A percentile compares a stretch with the other conserved stretches of the same genome.
phyloP scores from a whole-genome alignment of 2,113 vertebrate species.

The Fulica atra region DNA sequence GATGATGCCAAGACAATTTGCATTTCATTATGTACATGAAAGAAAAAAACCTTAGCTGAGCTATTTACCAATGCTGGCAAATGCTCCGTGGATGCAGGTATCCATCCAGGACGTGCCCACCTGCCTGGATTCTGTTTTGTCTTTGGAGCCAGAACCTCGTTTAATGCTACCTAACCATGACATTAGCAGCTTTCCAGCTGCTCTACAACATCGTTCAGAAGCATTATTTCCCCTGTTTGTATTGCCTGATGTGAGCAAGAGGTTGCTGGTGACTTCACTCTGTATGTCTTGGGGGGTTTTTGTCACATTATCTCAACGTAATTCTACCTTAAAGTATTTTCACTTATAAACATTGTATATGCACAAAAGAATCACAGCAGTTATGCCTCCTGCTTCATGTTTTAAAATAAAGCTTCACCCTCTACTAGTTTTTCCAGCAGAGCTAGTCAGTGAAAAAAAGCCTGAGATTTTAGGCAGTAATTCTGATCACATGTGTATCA shows the following conservation, averaged over 20 bases:
- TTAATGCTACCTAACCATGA: background rate
- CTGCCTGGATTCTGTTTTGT: background rate
- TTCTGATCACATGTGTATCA: background rate
- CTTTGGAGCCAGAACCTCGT: background rate
- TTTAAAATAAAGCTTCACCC: background rate
- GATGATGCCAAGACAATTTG: background rate
- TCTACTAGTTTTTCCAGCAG: background rate
- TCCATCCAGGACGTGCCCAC: background rate
- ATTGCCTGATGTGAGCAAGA: background rate
- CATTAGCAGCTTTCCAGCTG: background rate
- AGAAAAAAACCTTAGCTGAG: background rate
- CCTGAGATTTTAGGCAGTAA: background rate
- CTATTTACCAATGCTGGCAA: background rate
- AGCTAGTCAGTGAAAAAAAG: background rate
- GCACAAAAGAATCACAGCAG: background rate
- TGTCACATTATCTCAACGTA: background rate
- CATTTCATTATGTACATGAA: background rate
- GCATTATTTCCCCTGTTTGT: background rate
- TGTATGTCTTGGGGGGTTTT: background rate
- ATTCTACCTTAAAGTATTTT: background rate
- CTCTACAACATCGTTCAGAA: background rate
- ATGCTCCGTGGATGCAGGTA: background rate
- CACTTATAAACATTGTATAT: background rate
- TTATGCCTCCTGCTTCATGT: background rate
- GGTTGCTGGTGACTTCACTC: background rate